phyloP scores from a whole-genome alignment of 1,140 invertebrate species.

The Elysia chlorotica region DNA sequence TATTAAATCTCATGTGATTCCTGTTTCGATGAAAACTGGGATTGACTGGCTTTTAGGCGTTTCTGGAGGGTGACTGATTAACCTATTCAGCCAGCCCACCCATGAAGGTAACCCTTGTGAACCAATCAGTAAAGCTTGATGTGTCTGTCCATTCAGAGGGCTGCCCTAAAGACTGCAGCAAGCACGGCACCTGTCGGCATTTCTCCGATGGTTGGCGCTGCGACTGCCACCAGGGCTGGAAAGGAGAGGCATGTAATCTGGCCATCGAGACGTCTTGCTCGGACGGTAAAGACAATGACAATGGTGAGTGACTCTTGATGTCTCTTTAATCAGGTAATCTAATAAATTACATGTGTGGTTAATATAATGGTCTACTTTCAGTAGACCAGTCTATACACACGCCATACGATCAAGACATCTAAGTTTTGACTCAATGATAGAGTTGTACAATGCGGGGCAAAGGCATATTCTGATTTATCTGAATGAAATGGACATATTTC shows the following conservation, averaged over 20 bases:
- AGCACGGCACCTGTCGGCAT: constrained; percentile 85
- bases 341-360: background rate
- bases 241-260: constrained; percentile 88
- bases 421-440: too few species aligned
- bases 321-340: background rate
- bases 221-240: constrained; percentile 90
- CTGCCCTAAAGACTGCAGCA: constrained; percentile 90
- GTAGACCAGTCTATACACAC: too few species aligned
- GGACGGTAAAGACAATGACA: constrained; percentile 93
- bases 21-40: too few species aligned
- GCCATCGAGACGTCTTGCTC: constrained; percentile 89
- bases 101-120: too few species aligned
- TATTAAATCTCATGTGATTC: too few species aligned
- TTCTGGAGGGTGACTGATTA: too few species aligned
- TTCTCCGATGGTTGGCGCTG: constrained; percentile 87
- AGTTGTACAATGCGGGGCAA: too few species aligned
- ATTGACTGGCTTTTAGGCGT: too few species aligned
- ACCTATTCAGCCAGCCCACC: too few species aligned
- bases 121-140: too few species aligned
- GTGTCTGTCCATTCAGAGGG: too few species aligned
- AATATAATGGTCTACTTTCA: background rate
- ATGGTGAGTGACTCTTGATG: constrained; percentile 70
- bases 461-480: background rate
- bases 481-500: background rate
- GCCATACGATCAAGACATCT: too few species aligned